Conservation (phyloP, 2,113 vertebrate species). For the Apteryx owenii region DNA sequence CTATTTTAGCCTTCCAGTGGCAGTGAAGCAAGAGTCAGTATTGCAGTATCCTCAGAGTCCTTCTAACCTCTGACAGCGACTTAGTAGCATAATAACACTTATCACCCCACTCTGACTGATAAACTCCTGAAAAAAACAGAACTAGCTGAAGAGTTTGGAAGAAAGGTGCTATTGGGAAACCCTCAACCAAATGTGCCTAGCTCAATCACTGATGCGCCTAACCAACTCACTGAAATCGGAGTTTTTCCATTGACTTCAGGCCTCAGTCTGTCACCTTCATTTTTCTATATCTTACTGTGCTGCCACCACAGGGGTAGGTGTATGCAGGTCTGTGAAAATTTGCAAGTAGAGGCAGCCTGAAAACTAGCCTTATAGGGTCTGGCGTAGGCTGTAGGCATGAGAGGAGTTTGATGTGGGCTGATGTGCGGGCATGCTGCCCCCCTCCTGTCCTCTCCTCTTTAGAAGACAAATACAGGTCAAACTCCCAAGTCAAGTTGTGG, state of each 20-base stretch:
- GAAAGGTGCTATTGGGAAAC: neutral
- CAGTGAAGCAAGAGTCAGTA: no score
- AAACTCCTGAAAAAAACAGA: neutral
- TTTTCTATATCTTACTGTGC: neutral
- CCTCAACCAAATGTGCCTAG: neutral
- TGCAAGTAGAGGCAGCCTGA: neutral
- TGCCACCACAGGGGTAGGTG: neutral
- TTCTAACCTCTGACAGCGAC: neutral
- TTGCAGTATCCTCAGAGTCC: neutral
- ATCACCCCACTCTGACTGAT: no score
- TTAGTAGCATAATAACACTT: neutral
- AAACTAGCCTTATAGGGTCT: no score
- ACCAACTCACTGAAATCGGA: neutral
- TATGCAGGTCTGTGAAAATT: neutral
- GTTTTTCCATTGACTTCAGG: no score
- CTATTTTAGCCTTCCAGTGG: neutral
- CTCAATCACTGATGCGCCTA: neutral
- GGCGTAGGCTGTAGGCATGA: no score
- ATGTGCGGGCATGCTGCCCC: neutral
- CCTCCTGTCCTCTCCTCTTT: neutral
- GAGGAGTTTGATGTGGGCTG: neutral
- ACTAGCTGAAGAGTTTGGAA: neutral
- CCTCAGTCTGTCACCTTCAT: no score
- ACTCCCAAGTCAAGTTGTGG: neutral
- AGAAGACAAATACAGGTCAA: neutral